Evolutionary conservation across 35 echinoderm and acorn worm species (phyloP).

Genomic region (Acanthaster planci): DNA sequence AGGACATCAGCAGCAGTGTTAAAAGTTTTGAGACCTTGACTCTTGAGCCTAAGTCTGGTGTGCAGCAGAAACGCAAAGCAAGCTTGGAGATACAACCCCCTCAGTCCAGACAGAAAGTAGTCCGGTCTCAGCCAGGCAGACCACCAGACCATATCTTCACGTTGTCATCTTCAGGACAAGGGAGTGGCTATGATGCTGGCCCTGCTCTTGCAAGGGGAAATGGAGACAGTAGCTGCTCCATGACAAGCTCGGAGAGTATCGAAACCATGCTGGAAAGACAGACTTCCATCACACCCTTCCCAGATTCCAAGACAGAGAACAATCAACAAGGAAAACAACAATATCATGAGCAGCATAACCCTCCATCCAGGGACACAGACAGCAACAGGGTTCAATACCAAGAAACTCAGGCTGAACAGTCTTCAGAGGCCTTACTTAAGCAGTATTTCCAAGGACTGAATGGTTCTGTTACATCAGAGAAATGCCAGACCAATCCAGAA

Average conservation of each 20-base stretch:
- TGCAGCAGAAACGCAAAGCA: constrained; percentile 76
- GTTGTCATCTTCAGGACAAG: constrained; percentile 31
- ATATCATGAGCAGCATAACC: not conserved
- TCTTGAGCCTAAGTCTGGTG: constrained; percentile 64
- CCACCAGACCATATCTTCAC: constrained; percentile 37
- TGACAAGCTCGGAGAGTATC: constrained; percentile 74
- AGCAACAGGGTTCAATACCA: constrained; percentile 5
- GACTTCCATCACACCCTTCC: constrained; percentile 22
- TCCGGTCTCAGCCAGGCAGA: constrained; percentile 51
- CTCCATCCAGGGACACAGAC: not conserved
- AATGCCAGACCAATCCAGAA: not conserved
- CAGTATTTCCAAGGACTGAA: constrained; percentile 3
- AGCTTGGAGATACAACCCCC: constrained; percentile 38
- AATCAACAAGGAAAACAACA: not conserved
- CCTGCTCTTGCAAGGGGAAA: not conserved
- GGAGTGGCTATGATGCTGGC: not conserved
- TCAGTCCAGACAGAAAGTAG: constrained; percentile 77
- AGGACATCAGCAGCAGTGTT: constrained; percentile 80
- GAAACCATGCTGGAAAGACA: constrained; percentile 79
- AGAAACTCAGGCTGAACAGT: constrained; percentile 1
- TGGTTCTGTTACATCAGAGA: not conserved
- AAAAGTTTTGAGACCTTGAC: constrained; percentile 94
- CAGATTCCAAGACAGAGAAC: not conserved
- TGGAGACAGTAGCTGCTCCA: constrained; percentile 55
- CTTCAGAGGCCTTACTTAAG: not conserved